Evolutionary conservation across 2,113 vertebrate species (phyloP), one percentile per base, ranked within the genome.

Genomic region (Penelope pileata): DNA sequence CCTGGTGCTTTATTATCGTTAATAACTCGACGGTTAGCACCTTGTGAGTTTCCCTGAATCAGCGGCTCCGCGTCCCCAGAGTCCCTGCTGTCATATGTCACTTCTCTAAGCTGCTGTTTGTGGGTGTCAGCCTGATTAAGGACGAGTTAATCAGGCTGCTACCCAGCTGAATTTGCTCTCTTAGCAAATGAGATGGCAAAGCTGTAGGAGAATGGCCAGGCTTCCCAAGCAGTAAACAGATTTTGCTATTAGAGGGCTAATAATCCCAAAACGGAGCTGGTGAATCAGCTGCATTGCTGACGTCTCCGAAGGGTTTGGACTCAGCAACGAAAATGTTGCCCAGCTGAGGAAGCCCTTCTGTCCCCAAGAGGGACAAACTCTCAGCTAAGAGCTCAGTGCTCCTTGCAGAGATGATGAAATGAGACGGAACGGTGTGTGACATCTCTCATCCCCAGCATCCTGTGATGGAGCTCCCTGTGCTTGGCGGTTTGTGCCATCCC

Each of bases 41-140:
- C 75, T 91, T 30, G 88, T 56, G 43, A 0, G 9, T 90, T 73
- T 7, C 27, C 81, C 83, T 91, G 89, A 66, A 79, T 67, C 95
- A 87, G 93, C 29, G 2, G 8, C 69, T 94, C 80, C 0, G 2
- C 0, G 36, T 94, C 92, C 86, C 87, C 14, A 1, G 14, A 29
- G 76, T 51, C 66, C 60, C 86, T 32, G 77, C 91, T 92, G 89
- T 73, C 93, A 45, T 86, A 16, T 64, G 85, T 87, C 74, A 24
- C 84, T 43, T 62, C 87, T 69, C 82, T 18, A 23, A 94, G 87
- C 81, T 64, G 78, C 87, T 29, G 38, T 43, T 47, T 51, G 54
- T 40, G 81, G 70, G 34, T 81, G 91, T 43, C 87, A 83, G 82
- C 85, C 92, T 80, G 58, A 29, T 62, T 36, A 68, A 95, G 82